Evolutionary conservation across 1,140 invertebrate genomes (phyloP).

Genomic region (Laupala kohalensis): DNA sequence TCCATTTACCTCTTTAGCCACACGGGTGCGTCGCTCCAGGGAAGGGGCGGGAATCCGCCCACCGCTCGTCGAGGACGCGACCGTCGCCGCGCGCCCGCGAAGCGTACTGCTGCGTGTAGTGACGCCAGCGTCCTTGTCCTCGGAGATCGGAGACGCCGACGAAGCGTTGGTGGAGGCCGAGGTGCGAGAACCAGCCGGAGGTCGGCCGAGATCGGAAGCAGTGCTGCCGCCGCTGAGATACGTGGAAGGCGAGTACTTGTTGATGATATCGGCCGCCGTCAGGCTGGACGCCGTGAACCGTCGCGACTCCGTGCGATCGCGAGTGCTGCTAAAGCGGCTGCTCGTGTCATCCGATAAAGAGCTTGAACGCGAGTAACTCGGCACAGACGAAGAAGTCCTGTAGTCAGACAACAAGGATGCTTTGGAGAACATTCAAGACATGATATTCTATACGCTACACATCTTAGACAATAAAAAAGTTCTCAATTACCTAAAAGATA

Average conservation of each 20-base stretch:
- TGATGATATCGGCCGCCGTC: constrained; percentile 3
- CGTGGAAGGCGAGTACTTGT: constrained; percentile 4
- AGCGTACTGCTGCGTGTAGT: too few species aligned
- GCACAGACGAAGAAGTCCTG: not conserved
- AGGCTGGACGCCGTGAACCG: not conserved
- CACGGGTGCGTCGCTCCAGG: not conserved
- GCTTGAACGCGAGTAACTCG: constrained; percentile 1
- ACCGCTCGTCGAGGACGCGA: not conserved
- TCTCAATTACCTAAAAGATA: too few species aligned
- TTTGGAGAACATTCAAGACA: not conserved
- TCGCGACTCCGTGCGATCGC: not conserved
- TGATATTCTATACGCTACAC: not conserved
- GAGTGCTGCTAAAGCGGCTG: not conserved
- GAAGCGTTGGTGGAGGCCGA: too few species aligned
- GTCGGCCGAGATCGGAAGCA: not conserved
- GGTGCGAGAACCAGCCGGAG: not conserved
- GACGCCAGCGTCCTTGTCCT: too few species aligned
- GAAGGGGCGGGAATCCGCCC: not conserved
- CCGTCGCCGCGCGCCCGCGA: not conserved
- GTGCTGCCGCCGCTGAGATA: not conserved
- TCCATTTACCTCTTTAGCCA: not conserved
- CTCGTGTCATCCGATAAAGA: constrained; percentile 6
- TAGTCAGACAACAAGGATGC: too few species aligned
- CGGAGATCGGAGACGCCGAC: too few species aligned
- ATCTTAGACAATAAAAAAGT: not conserved